These are phyloP conservation scores for Chionoecetes opilio DNA, from an alignment of 1,140 invertebrate genomes.

Conservation along the genomic window DNA sequence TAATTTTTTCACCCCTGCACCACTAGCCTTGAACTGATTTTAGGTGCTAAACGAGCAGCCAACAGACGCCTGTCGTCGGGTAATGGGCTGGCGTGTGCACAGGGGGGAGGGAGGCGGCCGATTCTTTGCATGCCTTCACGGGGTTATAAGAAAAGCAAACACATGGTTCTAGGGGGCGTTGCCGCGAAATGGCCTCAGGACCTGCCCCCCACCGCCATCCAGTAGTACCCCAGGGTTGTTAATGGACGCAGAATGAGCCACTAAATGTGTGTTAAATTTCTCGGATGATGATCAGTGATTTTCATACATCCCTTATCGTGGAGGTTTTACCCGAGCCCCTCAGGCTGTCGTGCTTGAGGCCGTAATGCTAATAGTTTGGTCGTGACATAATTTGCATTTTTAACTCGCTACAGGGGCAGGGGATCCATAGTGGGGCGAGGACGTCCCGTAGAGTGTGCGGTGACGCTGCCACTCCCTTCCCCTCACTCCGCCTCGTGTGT, in stretches of 20 bases:
- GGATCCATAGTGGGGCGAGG: not conserved
- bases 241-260: not conserved
- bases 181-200: not conserved
- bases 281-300: not conserved
- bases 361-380: not conserved
- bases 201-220: not conserved
- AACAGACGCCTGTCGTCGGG: constrained; percentile 12
- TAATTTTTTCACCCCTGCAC: not conserved
- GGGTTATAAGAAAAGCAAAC: not conserved
- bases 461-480: not conserved
- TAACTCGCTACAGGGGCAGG: not conserved
- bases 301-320: not conserved
- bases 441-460: not conserved
- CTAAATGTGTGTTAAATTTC: not conserved
- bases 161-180: not conserved
- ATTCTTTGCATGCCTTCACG: not conserved
- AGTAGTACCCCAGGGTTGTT: not conserved
- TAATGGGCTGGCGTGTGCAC: constrained; percentile 6
- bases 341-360: not conserved
- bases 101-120: not conserved
- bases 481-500: too few relatives aligned
- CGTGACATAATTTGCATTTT: not conserved
- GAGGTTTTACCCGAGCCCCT: not conserved
- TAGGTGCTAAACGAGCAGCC: not conserved
- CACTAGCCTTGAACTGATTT: not conserved